Evolutionary conservation across 2,888 invertebrate genomes (phyloP), one percentile per base, ranked within the genome.

Genomic region (Antheraea yamamai): DNA sequence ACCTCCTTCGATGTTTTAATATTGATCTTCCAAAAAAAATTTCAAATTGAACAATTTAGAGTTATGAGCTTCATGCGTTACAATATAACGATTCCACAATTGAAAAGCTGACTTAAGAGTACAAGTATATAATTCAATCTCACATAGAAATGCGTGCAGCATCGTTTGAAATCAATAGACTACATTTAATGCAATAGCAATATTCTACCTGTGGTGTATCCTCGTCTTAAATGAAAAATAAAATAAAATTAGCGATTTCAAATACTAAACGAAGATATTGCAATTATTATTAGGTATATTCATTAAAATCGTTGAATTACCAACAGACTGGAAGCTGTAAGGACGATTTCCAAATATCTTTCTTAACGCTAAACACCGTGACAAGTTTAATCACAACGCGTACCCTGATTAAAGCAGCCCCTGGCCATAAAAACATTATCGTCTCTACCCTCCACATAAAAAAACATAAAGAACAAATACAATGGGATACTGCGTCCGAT

Each of bases 381-480:
- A 85, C 87, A 84, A 87, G 86, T 91, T 93, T 95, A 94, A 95
- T 94, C 93, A 94, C 92, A 90, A 87, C 88, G 89, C 70, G 70
- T 88, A 88, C 91, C 91, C 93, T 95, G 95, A 95, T 95, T 93
- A 95, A 91, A 87, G 89, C 89, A 85, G 85, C 89, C 89, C 81
- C 77, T 83, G 88, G 90, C 93, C 93, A 92, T 95, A 95, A 95
- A 95, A 94, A 94, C 95, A 95, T 94, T 94, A 95, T 94, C 94
- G 92, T 88, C 88, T 84, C 89, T 87, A 91, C 93, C 92, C 94
- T 90, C 90, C 89, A 87, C 87, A 87, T 91, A 93, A 95, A 95
- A 87, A 94, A 94, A 91, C 92, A 94, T 94, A 94, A 94, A 94
- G 91, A 92, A 92, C 90, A 91, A 92, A 93, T 90, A 94, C 93